A percentile compares a stretch with the other conserved stretches of the same genome.
phyloP scores from a whole-genome alignment of 2,113 vertebrate species.

The Campylomormyrus tamandua region DNA sequence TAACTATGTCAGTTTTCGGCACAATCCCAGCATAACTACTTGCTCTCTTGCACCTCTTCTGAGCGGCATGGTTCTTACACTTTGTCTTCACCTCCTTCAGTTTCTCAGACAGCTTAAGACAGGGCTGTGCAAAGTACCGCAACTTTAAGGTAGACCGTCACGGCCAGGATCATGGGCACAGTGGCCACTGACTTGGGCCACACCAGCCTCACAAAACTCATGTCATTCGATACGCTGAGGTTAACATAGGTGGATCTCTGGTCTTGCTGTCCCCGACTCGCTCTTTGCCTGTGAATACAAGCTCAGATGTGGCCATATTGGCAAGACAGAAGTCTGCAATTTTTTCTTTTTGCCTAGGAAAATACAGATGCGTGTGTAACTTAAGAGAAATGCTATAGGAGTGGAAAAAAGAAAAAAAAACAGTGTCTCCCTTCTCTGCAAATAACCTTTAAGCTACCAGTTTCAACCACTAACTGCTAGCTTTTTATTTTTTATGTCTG shows the following conservation, averaged over 20 bases:
- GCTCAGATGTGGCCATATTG: constrained; percentile 30
- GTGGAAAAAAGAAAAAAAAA: constrained; percentile 21
- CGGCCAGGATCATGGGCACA: neutral
- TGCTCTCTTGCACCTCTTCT: neutral
- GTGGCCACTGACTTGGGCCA: constrained; percentile 7
- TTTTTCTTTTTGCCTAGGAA: constrained; percentile 28
- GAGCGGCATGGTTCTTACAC: neutral
- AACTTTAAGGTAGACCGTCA: neutral
- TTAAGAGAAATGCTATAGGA: constrained; percentile 25
- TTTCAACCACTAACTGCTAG: neutral
- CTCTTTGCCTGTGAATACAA: constrained; percentile 25
- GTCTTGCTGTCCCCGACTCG: constrained; percentile 18
- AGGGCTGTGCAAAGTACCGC: neutral
- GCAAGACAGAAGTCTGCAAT: constrained; percentile 26
- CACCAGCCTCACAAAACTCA: neutral
- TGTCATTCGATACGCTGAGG: constrained; percentile 18
- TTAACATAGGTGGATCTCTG: constrained; percentile 22
- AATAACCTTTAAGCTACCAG: constrained; percentile 22
- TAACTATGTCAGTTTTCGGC: constrained; percentile 40
- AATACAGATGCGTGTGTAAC: constrained; percentile 35
- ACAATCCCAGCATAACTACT: neutral
- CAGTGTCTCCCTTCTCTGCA: neutral
- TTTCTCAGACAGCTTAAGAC: neutral
- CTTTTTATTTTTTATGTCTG: neutral
- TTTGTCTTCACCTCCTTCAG: constrained; percentile 9